These are phyloP conservation scores for Chloebia gouldiae DNA, from an alignment of 2,113 vertebrate species.

Conservation along the genomic window DNA sequence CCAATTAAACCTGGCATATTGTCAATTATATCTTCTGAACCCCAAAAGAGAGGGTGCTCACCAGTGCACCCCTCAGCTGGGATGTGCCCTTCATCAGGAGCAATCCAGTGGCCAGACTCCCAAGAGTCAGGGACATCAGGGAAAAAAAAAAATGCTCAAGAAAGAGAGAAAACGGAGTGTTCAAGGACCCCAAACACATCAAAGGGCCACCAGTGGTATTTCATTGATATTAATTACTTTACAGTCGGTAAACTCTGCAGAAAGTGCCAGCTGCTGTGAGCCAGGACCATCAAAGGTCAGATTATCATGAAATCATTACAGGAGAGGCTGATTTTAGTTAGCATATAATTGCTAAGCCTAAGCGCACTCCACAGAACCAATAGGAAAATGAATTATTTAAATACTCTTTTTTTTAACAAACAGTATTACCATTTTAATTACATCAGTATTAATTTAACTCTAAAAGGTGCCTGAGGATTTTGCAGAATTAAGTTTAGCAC, in stretches of 20 bases:
- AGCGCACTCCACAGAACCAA: conserved; percentile 9
- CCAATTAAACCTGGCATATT: not conserved
- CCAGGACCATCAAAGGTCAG: conserved; percentile 32
- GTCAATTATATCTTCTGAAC: not conserved
- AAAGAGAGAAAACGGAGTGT: not conserved
- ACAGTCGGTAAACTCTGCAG: not conserved
- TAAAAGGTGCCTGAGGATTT: conserved; percentile 4
- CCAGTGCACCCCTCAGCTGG: not conserved
- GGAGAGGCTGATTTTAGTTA: not conserved
- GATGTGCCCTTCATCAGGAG: not conserved
- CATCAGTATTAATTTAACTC: not conserved
- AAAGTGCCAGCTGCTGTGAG: conserved; percentile 1
- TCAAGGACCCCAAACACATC: not conserved
- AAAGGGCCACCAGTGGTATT: not conserved
- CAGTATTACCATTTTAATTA: conserved; percentile 26
- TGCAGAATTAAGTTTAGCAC: not conserved
- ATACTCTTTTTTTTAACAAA: conserved; percentile 24
- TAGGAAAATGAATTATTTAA: conserved; percentile 45
- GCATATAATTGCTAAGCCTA: conserved; percentile 1
- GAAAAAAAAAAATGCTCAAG: not conserved
- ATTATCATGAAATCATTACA: conserved; percentile 35
- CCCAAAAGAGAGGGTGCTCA: not conserved
- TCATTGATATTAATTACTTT: not conserved
- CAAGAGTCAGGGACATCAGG: not conserved
- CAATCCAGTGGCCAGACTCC: not conserved